Evolutionary conservation across 2,888 invertebrate genomes (phyloP).

Genomic region (Mesoligia furuncula): DNA sequence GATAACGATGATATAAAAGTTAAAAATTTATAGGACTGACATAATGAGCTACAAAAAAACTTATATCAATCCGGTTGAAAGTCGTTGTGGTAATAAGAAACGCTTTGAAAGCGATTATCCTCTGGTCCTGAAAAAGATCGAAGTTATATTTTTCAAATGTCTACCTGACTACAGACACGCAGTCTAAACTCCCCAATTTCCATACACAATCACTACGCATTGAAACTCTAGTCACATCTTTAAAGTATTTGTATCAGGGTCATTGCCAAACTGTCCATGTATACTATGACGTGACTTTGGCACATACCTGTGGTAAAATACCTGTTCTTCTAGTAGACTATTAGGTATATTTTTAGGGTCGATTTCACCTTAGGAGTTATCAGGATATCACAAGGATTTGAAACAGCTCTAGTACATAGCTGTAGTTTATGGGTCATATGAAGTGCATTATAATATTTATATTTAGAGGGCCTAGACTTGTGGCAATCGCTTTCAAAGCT

Average conservation of each 20-base stretch:
- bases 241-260: constrained; percentile 60
- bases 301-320: constrained; percentile 29
- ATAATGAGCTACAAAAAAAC: background rate
- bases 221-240: constrained; percentile 47
- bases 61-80: background rate
- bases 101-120: background rate
- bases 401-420: background rate
- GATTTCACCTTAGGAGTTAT: constrained; percentile 48
- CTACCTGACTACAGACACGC: constrained; percentile 23
- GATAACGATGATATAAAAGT: no score
- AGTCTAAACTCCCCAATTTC: constrained; percentile 1
- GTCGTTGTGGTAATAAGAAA: background rate
- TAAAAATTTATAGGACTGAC: no score
- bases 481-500: background rate
- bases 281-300: background rate
- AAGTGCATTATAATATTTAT: background rate
- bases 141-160: background rate
- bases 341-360: constrained; percentile 29
- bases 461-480: background rate
- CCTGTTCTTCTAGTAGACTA: constrained; percentile 33
- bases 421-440: background rate
- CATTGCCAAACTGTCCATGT: constrained; percentile 62
- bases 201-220: constrained; percentile 11
- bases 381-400: background rate
- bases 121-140: background rate